phyloP scores from a whole-genome alignment of 1,140 invertebrate genomes.

The Trichogramma pretiosum region DNA sequence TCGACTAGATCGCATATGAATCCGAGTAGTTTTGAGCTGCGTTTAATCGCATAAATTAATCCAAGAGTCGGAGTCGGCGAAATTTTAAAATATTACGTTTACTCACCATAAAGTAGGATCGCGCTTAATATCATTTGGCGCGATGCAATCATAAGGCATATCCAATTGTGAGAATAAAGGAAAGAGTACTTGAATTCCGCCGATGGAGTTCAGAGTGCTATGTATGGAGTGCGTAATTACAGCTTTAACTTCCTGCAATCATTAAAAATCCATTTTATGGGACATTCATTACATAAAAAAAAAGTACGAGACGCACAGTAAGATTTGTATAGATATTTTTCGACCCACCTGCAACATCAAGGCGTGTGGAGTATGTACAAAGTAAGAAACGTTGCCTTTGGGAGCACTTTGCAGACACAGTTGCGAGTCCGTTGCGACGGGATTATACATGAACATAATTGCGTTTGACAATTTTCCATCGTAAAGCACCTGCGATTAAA shows the following conservation, averaged over 20 bases:
- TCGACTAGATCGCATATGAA: slow-evolving; percentile 97
- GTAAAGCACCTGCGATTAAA: slow-evolving; percentile 84
- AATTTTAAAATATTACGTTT: slow-evolving; percentile 12
- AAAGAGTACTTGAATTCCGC: slow-evolving; percentile 96
- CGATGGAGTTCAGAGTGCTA: slow-evolving; percentile 96
- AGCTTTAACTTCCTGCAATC: slow-evolving; percentile 89
- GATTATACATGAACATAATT: slow-evolving; percentile 99
- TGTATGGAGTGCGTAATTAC: slow-evolving; percentile 98
- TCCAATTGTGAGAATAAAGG: slow-evolving; percentile 97
- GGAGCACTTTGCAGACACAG: slow-evolving; percentile 95
- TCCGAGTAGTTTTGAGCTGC: slow-evolving; percentile 88
- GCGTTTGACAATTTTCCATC: slow-evolving; percentile 93
- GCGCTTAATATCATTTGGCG: slow-evolving; percentile 64
- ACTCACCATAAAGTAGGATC: slow-evolving; percentile 78
- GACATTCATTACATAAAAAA: not conserved
- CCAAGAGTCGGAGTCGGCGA: slow-evolving; percentile 28
- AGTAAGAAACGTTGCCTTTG: slow-evolving; percentile 93
- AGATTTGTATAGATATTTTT: not conserved
- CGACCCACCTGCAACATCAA: slow-evolving; percentile 93
- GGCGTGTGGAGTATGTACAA: slow-evolving; percentile 97
- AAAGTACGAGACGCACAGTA: not conserved
- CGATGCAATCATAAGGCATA: slow-evolving; percentile 73
- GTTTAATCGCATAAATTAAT: not conserved
- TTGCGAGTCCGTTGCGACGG: slow-evolving; percentile 96
- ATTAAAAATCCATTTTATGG: not conserved